phyloP scores from a whole-genome alignment of 1,140 invertebrate genomes.

The Macrosteles quadrilineatus region DNA sequence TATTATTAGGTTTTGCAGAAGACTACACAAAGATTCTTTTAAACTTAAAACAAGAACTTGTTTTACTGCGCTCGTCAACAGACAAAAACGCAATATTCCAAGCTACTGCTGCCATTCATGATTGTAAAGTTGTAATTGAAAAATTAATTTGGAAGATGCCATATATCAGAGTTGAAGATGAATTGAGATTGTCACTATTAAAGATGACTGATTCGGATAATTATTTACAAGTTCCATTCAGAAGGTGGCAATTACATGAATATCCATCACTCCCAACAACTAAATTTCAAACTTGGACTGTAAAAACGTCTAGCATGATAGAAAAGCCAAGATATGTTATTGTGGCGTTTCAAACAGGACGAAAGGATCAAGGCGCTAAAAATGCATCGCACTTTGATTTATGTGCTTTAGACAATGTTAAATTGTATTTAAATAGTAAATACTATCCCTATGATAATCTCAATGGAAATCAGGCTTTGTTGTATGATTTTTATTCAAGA shows the following conservation, averaged over 20 bases:
- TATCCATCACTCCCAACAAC: constrained; percentile 46
- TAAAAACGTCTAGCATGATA: constrained; percentile 39
- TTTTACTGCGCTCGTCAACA: too few species aligned
- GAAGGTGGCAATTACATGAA: constrained; percentile 48
- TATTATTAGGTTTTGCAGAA: too few species aligned
- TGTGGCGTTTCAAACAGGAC: constrained; percentile 35
- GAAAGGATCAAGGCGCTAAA: constrained; percentile 31
- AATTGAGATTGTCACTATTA: too few species aligned
- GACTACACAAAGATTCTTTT: too few species aligned
- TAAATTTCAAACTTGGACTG: constrained; percentile 42
- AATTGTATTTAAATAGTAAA: constrained; percentile 36
- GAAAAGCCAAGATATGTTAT: constrained; percentile 37
- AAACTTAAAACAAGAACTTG: too few species aligned
- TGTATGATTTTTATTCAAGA: constrained; percentile 8
- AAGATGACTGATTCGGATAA: too few species aligned
- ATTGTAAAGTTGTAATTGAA: too few species aligned
- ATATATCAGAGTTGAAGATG: too few species aligned
- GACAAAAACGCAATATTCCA: too few species aligned
- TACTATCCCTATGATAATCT: constrained; percentile 34
- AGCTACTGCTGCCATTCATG: too few species aligned
- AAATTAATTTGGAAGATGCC: too few species aligned
- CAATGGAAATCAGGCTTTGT: constrained; percentile 5
- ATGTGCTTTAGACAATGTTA: constrained; percentile 34
- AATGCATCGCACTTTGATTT: constrained; percentile 33
- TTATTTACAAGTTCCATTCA: too few species aligned